A percentile compares a stretch with the other conserved stretches of the same genome.
phyloP scores from a whole-genome alignment of 92 coral and sea anemone species.

The Bergia sp. region DNA sequence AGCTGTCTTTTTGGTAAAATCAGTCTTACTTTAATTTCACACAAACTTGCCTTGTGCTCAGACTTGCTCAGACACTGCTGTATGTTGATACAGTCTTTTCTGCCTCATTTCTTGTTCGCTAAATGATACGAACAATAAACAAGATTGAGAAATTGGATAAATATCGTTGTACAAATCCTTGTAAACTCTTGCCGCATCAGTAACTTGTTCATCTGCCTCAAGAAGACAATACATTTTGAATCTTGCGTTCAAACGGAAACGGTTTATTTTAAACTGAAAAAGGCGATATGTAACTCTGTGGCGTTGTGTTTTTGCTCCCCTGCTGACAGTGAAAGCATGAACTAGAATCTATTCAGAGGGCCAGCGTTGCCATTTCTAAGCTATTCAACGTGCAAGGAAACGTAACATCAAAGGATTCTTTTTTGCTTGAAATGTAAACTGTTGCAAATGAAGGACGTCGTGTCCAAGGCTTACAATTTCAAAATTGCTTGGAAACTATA shows the following conservation, averaged over 20 bases:
- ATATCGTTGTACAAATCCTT: not conserved
- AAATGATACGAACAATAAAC: not conserved
- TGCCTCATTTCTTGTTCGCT: not conserved
- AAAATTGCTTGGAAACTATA: too few species aligned
- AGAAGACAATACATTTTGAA: not conserved
- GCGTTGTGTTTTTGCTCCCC: not conserved
- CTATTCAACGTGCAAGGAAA: not conserved
- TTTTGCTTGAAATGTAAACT: not conserved
- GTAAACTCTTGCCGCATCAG: too few species aligned
- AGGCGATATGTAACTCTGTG: not conserved
- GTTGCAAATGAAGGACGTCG: not conserved
- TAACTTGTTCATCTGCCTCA: not conserved
- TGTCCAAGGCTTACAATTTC: too few species aligned
- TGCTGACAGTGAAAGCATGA: not conserved
- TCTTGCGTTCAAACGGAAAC: not conserved
- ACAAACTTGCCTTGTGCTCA: not conserved
- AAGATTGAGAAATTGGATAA: not conserved
- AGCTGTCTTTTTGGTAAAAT: not conserved
- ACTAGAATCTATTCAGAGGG: not conserved
- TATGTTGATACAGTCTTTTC: not conserved
- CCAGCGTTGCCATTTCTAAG: not conserved
- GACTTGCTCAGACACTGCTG: not conserved
- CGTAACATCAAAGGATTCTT: not conserved
- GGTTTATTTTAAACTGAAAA: not conserved
- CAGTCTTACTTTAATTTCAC: too few species aligned